These are phyloP conservation scores for Axinella damicornis DNA, from an alignment of 37 sponge, comb jelly and placozoan genomes.

Conservation along the genomic window DNA sequence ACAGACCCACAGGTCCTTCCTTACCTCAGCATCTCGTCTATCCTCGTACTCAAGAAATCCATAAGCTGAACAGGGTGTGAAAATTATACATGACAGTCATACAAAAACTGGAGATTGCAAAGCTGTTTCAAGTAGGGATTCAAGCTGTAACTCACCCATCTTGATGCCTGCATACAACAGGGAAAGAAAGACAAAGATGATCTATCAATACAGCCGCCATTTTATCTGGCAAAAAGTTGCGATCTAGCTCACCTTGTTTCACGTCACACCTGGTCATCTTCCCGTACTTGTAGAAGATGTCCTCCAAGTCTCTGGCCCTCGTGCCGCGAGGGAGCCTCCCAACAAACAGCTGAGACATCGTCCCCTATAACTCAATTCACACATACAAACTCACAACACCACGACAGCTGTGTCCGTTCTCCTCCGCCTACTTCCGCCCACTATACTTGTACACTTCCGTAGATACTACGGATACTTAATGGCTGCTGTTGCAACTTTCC, in stretches of 20 bases:
- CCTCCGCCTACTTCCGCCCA: too few species aligned
- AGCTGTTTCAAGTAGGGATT: too few species aligned
- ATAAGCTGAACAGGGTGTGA: conserved; percentile 49
- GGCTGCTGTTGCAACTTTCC: too few species aligned
- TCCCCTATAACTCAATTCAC: too few species aligned
- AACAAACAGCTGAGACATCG: conserved; percentile 55
- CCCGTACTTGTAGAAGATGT: conserved; percentile 81
- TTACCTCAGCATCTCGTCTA: conserved; percentile 81
- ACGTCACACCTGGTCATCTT: conserved; percentile 81
- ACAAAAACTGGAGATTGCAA: too few species aligned
- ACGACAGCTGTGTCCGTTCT: too few species aligned
- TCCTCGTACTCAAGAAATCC: conserved; percentile 88
- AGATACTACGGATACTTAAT: too few species aligned
- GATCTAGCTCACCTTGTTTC: conserved; percentile 59
- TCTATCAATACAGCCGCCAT: background rate
- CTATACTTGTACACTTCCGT: too few species aligned
- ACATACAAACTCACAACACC: too few species aligned
- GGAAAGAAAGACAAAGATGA: conserved; percentile 1
- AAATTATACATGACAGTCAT: too few species aligned
- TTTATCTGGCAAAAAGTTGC: background rate
- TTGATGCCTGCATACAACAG: conserved; percentile 46
- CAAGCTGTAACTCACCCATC: conserved; percentile 57
- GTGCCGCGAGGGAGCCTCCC: conserved; percentile 63
- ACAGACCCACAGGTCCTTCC: too few species aligned
- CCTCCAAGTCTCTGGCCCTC: conserved; percentile 66